Evolutionary conservation across 1,140 invertebrate genomes (phyloP).

Genomic region (Rhopalosiphum padi): DNA sequence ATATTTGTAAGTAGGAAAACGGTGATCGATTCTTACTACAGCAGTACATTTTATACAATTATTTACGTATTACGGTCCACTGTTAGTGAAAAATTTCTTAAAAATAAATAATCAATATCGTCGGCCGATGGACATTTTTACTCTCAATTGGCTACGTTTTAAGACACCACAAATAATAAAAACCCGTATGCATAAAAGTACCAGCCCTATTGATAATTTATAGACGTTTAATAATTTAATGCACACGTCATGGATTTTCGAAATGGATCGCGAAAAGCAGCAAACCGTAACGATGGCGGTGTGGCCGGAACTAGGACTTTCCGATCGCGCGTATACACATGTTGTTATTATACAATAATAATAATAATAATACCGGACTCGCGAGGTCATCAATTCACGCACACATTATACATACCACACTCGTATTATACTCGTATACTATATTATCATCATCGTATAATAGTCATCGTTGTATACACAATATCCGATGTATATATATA

Average conservation of each 20-base stretch:
- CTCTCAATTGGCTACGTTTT: background rate
- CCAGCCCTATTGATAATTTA: background rate
- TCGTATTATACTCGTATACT: background rate
- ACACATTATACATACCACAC: background rate
- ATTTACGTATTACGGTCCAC: background rate
- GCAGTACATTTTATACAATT: background rate
- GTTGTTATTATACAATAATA: background rate
- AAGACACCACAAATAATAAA: too few relatives aligned
- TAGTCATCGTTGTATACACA: background rate
- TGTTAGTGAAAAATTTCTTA: accelerated
- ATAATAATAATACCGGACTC: background rate
- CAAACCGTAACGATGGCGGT: background rate
- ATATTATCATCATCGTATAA: background rate
- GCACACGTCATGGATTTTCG: background rate
- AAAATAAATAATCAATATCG: background rate
- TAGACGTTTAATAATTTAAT: background rate
- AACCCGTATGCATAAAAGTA: background rate
- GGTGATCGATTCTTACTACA: too few relatives aligned
- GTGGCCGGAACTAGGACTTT: background rate
- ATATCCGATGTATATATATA: background rate
- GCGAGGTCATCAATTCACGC: background rate
- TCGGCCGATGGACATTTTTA: background rate
- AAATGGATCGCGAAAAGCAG: background rate
- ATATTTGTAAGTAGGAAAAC: too few relatives aligned
- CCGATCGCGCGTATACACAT: background rate